These are phyloP conservation scores for Tinea semifulvella DNA, from an alignment of 2,888 invertebrate species.

Conservation along the genomic window DNA sequence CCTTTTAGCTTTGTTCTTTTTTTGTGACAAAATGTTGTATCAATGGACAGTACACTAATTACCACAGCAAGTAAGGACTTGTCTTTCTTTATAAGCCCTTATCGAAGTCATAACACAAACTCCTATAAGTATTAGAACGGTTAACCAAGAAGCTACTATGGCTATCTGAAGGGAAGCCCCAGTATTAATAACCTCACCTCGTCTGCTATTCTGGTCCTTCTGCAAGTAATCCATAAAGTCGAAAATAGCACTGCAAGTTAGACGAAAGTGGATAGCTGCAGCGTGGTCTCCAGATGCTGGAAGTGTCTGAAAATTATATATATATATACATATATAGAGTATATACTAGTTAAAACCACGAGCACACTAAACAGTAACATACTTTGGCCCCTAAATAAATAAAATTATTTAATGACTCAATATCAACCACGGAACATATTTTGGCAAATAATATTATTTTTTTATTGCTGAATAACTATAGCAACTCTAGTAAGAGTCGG, in stretches of 20 bases:
- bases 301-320: conserved; percentile 46
- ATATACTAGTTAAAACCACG: too few species aligned
- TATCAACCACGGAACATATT: too few species aligned
- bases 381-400: too few species aligned
- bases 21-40: too few species aligned
- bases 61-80: conserved; percentile 56
- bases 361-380: too few species aligned
- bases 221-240: conserved; percentile 89
- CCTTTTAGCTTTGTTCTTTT: too few species aligned
- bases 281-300: conserved; percentile 65
- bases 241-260: conserved; percentile 77
- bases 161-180: conserved; percentile 73
- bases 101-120: conserved; percentile 61
- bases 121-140: conserved; percentile 63
- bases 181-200: conserved; percentile 77
- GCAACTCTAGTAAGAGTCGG: too few species aligned
- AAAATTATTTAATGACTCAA: too few species aligned
- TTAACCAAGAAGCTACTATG: conserved; percentile 69
- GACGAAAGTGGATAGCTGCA: conserved; percentile 69
- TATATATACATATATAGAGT: conserved; percentile 13
- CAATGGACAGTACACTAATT: too few species aligned
- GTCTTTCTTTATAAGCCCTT: conserved; percentile 55
- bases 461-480: too few species aligned
- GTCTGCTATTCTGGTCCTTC: conserved; percentile 71
- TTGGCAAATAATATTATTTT: too few species aligned